phyloP scores from a whole-genome alignment of 1,140 invertebrate species.

The Bombus turneri region DNA sequence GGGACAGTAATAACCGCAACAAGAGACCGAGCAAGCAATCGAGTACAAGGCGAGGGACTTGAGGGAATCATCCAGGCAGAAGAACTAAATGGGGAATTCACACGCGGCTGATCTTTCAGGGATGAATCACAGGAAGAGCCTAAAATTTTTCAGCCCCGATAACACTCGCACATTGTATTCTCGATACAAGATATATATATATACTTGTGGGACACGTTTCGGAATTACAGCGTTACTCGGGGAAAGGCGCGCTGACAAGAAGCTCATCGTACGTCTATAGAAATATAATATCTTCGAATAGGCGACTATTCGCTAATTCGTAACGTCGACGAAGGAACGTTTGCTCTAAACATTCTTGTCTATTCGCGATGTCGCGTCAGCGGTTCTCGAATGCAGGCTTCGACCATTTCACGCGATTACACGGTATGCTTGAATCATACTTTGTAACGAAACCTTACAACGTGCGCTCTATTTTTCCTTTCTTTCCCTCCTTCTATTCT shows the following conservation, averaged over 20 bases:
- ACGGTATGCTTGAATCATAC: not conserved
- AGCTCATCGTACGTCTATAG: not conserved
- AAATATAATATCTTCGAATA: constrained; percentile 12
- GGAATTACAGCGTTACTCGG: not conserved
- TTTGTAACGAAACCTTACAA: not conserved
- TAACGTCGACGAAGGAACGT: not conserved
- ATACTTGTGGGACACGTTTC: not conserved
- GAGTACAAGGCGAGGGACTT: constrained; percentile 44
- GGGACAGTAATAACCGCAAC: not conserved
- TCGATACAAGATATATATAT: not conserved
- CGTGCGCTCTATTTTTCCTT: not conserved
- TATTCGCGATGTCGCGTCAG: not conserved
- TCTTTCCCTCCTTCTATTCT: not conserved
- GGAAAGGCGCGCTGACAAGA: not conserved
- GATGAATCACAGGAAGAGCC: constrained; percentile 46
- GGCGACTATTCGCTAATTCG: not conserved
- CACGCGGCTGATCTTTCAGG: constrained; percentile 46
- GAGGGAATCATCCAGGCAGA: constrained; percentile 41
- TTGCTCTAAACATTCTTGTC: constrained; percentile 19
- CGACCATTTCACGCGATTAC: constrained; percentile 18
- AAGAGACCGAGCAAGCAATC: not conserved
- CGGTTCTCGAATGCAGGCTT: not conserved
- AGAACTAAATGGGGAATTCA: constrained; percentile 58
- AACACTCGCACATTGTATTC: too few relatives aligned
- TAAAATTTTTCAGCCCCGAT: constrained; percentile 11